phyloP scores from a whole-genome alignment of 2,888 invertebrate species.

The Elegia similella region DNA sequence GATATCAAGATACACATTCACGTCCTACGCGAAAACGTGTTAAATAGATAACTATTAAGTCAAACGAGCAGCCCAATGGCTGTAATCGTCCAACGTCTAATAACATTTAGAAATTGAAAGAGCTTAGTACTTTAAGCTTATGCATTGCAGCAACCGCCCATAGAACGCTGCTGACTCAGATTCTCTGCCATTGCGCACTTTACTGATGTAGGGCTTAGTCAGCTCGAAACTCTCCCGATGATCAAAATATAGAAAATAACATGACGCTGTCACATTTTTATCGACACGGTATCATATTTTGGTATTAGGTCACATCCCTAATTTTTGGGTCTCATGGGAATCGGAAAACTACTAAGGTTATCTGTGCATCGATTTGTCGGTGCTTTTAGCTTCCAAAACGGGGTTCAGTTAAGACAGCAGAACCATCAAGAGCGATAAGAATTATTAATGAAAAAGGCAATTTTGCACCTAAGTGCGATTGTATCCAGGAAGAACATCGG shows the following conservation, averaged over 20 bases:
- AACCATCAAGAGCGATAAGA: neutral
- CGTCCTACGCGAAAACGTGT: conserved; percentile 19
- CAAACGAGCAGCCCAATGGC: conserved; percentile 9
- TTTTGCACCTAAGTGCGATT: neutral
- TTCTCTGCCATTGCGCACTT: neutral
- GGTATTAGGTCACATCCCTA: no score
- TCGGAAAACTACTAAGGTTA: no score
- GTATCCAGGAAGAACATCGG: conserved; percentile 30
- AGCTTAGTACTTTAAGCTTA: neutral
- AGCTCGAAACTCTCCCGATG: no score
- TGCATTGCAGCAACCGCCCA: neutral
- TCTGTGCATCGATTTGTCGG: no score
- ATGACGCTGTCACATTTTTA: neutral
- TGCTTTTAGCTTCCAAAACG: no score
- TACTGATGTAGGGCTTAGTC: no score
- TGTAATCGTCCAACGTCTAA: neutral
- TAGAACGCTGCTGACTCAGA: neutral
- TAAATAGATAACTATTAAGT: conserved; percentile 11
- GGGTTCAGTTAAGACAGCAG: no score
- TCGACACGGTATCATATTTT: no score
- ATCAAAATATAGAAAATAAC: neutral
- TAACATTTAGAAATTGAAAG: conserved; percentile 11
- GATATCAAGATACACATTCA: conserved; percentile 37
- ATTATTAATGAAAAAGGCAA: neutral
- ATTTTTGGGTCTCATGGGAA: no score